A percentile compares a stretch with the other conserved stretches of the same genome.
Evolutionary conservation across 2,113 vertebrate genomes (phyloP).

Genomic region (Balaeniceps rex): DNA sequence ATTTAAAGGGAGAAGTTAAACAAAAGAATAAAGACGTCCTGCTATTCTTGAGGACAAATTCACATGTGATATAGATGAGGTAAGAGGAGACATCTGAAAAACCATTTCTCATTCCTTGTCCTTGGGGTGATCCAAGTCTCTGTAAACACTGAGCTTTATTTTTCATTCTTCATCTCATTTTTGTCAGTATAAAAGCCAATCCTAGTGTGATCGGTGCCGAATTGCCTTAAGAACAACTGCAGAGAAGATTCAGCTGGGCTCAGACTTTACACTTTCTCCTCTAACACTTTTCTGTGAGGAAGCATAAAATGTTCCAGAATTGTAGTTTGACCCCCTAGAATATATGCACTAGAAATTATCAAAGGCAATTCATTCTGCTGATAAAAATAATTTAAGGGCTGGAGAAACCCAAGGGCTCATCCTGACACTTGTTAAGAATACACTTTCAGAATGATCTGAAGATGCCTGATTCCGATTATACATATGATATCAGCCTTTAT

Average conservation of each 20-base stretch:
- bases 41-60: not conserved
- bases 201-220: not conserved
- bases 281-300: not conserved
- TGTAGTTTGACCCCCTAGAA: not conserved
- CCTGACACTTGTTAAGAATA: not conserved
- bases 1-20: not conserved
- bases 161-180: not conserved
- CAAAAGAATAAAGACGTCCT: not conserved
- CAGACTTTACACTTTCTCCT: not conserved
- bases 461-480: not conserved
- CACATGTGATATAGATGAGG: not conserved
- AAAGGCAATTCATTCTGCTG: not conserved
- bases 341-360: not conserved
- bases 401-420: not conserved
- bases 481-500: not conserved
- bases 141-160: not conserved
- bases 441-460: not conserved
- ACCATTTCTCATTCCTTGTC: not conserved
- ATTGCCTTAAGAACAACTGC: not conserved
- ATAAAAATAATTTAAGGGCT: not conserved
- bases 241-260: not conserved
- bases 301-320: not conserved
- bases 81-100: not conserved
- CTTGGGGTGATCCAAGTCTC: not conserved
- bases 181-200: not conserved